Percentiles rank a stretch among this genome's conserved stretches.
Conservation (phyloP, 2,113 vertebrate genomes). For the Datnioides undecimradiatus region DNA sequence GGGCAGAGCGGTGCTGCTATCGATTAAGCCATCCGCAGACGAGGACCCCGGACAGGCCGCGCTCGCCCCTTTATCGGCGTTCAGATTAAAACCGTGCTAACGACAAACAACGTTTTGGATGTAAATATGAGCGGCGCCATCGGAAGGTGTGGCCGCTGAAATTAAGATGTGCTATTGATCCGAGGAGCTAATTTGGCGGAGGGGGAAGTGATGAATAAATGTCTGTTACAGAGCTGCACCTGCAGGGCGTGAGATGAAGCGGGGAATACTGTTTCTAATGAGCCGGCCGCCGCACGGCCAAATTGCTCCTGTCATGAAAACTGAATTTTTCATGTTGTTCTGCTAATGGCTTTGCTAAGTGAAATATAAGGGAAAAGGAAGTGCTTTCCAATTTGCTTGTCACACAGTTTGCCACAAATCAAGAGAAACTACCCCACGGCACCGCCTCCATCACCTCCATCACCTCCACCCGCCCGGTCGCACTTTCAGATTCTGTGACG, state of each 20-base stretch:
- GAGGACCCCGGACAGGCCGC: background rate
- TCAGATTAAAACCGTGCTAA: conserved; percentile 56
- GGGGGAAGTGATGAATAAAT: conserved; percentile 41
- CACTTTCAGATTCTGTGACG: background rate
- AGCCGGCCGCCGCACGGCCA: conserved; percentile 32
- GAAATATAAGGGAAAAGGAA: conserved; percentile 28
- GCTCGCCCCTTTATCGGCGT: conserved; percentile 29
- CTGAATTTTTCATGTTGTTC: conserved; percentile 21
- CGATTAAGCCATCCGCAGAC: conserved; percentile 50
- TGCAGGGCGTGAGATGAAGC: conserved; percentile 33
- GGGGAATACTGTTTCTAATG: conserved; percentile 49
- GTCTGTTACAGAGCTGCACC: conserved; percentile 35
- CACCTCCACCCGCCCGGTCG: too few species aligned
- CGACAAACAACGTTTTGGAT: conserved; percentile 32
- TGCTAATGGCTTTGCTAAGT: conserved; percentile 40
- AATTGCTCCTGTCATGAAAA: conserved; percentile 53
- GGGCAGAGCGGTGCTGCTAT: conserved; percentile 33
- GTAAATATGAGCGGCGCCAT: conserved; percentile 1
- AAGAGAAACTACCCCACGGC: too few species aligned
- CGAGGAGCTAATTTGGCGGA: conserved; percentile 44
- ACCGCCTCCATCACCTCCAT: too few species aligned
- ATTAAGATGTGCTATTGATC: conserved; percentile 51
- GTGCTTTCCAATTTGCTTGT: conserved; percentile 31
- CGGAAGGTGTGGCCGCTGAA: conserved; percentile 2
- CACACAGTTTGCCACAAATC: conserved; percentile 26